phyloP scores from a whole-genome alignment of 2,797 vertebrate species.

The Hybognathus amarus region DNA sequence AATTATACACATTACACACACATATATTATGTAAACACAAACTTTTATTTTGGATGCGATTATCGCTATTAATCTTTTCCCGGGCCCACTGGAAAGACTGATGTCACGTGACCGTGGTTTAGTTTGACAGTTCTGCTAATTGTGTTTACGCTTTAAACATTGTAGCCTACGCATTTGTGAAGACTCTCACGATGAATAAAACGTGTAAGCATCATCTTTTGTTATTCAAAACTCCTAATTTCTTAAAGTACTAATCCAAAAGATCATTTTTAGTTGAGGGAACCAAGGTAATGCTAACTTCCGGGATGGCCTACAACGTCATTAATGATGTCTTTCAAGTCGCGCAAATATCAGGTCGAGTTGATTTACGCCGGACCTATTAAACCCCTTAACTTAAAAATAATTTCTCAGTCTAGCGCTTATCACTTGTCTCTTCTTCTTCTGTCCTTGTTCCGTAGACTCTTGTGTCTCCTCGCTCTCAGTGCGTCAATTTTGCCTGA shows the following conservation, averaged over 20 bases:
- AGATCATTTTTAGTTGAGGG: background rate
- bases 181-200: background rate
- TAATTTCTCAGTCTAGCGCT: slow-evolving; percentile 36
- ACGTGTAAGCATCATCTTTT: background rate
- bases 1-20: no score
- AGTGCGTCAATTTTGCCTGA: slow-evolving; percentile 88
- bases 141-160: background rate
- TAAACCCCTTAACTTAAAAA: no score
- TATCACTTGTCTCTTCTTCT: slow-evolving; percentile 50
- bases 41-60: no score
- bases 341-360: no score
- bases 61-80: no score
- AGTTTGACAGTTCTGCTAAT: background rate
- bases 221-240: background rate
- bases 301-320: background rate
- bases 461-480: slow-evolving; percentile 52
- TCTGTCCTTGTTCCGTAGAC: slow-evolving; percentile 39
- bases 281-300: background rate
- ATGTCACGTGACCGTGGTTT: background rate
- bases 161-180: background rate
- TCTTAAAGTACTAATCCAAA: background rate
- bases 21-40: no score
- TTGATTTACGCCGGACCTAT: no score
- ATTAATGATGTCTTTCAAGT: no score
- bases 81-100: no score